Evolutionary conservation across 2,797 vertebrate genomes (phyloP).

Genomic region (Todus mexicanus): DNA sequence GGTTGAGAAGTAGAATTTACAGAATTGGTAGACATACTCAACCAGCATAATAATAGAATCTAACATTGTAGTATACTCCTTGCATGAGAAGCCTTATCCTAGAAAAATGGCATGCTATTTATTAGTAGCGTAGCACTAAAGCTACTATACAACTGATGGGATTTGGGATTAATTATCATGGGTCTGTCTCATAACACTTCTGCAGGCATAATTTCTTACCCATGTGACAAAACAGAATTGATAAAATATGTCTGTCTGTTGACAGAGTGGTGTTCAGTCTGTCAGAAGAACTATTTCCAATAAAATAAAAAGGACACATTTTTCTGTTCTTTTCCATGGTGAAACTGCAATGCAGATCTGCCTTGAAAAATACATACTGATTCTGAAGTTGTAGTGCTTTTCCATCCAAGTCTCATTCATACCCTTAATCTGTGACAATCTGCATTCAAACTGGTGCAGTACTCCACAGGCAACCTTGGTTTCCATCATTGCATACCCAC

Average conservation of each 20-base stretch:
- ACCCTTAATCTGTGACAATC: neutral
- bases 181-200: neutral
- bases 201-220: neutral
- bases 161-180: conserved; percentile 23
- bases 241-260: neutral
- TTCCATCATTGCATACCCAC: neutral
- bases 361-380: conserved; percentile 20
- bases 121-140: neutral
- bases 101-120: neutral
- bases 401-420: neutral
- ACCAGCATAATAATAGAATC: neutral
- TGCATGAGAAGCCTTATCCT: neutral
- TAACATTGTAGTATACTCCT: neutral
- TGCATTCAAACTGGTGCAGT: neutral
- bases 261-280: neutral
- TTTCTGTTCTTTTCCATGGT: neutral
- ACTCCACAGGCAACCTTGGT: neutral
- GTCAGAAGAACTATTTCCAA: neutral
- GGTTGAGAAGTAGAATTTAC: neutral
- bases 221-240: neutral
- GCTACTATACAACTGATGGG: neutral
- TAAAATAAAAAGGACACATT: neutral
- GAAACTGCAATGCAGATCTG: conserved; percentile 39
- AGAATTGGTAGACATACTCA: neutral
- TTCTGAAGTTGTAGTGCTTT: neutral